phyloP scores from a whole-genome alignment of 2,888 invertebrate genomes.

The Habrosyne pyritoides region DNA sequence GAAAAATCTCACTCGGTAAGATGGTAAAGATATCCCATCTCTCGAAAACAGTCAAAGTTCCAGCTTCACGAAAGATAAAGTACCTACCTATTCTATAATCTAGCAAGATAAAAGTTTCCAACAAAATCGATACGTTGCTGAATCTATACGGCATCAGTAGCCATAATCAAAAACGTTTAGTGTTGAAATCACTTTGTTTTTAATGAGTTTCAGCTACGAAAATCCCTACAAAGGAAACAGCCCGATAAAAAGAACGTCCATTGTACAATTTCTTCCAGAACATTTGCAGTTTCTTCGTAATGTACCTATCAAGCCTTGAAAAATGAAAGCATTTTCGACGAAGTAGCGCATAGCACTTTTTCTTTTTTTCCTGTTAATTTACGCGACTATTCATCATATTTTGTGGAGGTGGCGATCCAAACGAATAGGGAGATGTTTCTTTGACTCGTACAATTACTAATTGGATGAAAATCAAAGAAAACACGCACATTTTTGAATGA shows the following conservation, averaged over 20 bases:
- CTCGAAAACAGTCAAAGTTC: neutral
- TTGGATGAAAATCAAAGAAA: neutral
- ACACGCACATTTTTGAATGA: neutral
- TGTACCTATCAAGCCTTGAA: conserved; percentile 62
- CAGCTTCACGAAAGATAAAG: neutral
- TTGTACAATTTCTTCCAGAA: conserved; percentile 54
- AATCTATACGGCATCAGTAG: neutral
- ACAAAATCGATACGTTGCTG: neutral
- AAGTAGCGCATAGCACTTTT: conserved; percentile 38
- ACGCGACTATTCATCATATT: conserved; percentile 50
- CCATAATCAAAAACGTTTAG: conserved; percentile 8
- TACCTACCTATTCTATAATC: neutral
- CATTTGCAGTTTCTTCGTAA: conserved; percentile 64
- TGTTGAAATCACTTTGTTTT: conserved; percentile 8
- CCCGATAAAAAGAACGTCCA: conserved; percentile 38
- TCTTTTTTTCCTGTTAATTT: conserved; percentile 47
- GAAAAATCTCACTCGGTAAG: neutral
- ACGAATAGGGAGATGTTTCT: conserved; percentile 33
- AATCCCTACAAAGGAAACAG: conserved; percentile 27
- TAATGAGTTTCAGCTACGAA: conserved; percentile 14
- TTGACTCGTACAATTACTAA: conserved; percentile 18
- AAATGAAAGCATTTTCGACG: conserved; percentile 51
- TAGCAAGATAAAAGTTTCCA: neutral
- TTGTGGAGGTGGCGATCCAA: conserved; percentile 27
- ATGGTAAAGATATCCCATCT: neutral